A percentile compares a stretch with the other conserved stretches of the same genome.
Evolutionary conservation across 2,113 vertebrate species (phyloP).

Genomic region (Cervus canadensis): DNA sequence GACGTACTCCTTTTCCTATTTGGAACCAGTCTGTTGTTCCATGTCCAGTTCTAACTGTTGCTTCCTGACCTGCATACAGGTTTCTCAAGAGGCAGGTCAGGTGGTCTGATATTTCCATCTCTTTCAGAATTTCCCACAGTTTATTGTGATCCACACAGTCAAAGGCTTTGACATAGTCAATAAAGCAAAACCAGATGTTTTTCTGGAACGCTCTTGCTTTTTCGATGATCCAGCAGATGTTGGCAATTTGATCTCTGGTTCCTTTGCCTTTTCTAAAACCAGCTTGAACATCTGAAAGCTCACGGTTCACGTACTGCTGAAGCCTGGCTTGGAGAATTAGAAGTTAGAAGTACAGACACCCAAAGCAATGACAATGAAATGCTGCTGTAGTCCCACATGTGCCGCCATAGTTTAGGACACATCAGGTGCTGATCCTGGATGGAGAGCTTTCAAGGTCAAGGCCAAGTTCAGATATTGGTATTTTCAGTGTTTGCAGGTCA

Average conservation of each 20-base stretch:
- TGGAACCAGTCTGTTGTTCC: background rate
- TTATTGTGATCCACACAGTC: background rate
- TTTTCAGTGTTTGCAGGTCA: background rate
- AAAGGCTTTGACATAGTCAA: background rate
- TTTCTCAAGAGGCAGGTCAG: background rate
- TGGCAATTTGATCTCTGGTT: background rate
- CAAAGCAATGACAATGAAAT: background rate
- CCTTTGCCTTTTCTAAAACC: background rate
- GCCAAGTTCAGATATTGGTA: background rate
- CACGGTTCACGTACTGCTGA: background rate
- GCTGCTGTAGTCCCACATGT: no score
- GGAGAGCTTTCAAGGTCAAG: background rate
- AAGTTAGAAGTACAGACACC: background rate
- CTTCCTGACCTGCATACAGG: background rate
- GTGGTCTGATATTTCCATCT: background rate
- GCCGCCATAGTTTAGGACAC: background rate
- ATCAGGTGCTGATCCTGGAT: background rate
- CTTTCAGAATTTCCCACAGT: background rate
- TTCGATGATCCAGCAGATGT: rapidly evolving
- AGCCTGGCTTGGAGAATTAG: background rate
- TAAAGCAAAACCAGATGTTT: background rate
- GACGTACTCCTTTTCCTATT: rapidly evolving
- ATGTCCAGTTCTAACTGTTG: background rate
- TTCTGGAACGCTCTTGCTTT: background rate
- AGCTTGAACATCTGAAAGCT: background rate